These are phyloP conservation scores for Eupithecia subumbrata DNA, from an alignment of 2,888 invertebrate genomes.

Conservation along the genomic window DNA sequence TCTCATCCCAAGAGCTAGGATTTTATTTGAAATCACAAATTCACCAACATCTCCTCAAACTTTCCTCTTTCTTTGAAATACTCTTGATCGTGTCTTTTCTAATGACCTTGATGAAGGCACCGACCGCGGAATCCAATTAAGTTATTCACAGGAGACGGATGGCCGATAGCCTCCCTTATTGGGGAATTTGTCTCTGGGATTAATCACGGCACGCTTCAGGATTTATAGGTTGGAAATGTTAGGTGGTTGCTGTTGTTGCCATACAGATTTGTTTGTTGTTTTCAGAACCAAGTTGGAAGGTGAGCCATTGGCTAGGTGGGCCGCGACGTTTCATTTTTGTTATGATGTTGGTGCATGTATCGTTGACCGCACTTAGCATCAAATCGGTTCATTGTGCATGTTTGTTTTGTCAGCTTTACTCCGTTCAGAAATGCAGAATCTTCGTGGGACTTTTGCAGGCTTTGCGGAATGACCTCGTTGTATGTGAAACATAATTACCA, in stretches of 20 bases:
- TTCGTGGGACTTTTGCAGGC: background rate
- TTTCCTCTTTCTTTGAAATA: conserved; percentile 13
- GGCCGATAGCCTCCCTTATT: conserved; percentile 58
- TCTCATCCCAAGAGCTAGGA: background rate
- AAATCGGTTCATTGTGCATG: background rate
- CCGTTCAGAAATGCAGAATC: background rate
- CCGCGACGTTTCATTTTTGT: background rate
- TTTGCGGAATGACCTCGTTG: background rate
- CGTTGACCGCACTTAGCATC: background rate
- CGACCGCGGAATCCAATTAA: conserved; percentile 67
- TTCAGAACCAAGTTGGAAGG: background rate
- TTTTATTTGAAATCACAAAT: background rate
- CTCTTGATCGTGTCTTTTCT: conserved; percentile 26
- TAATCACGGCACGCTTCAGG: conserved; percentile 51
- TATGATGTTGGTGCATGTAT: background rate
- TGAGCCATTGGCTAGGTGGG: background rate
- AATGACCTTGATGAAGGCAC: conserved; percentile 44
- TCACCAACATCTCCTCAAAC: conserved; percentile 1
- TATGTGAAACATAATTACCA: background rate
- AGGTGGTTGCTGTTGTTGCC: conserved; percentile 15
- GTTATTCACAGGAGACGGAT: conserved; percentile 70
- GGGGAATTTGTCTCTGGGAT: conserved; percentile 64
- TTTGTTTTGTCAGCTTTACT: background rate
- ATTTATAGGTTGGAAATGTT: conserved; percentile 46
- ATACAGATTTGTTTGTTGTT: background rate